Base-by-base conservation (phyloP, 1,140 invertebrate species). In the Solenopsis fugax region DNA sequence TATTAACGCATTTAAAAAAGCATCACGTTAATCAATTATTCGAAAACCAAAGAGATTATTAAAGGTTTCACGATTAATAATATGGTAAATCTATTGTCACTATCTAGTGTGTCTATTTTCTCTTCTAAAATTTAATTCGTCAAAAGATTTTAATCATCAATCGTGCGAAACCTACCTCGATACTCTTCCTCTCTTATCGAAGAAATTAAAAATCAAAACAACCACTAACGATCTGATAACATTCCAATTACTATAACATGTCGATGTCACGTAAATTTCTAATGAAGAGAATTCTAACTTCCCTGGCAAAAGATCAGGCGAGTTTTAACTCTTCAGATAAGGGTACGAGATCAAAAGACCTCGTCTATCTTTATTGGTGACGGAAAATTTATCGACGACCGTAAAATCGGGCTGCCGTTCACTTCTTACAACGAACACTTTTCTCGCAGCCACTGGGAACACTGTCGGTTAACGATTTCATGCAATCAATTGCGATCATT, bases 311-410 rank as follows among this genome's bases (percentile, higher is more conserved):
- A 77, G 16, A 54, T 5, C 64, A 4, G 16, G 6, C 2, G 4
- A 80, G 13, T 54, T 58, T 56, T 21, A 54, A 2, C n/a, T 71
- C 18, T 69, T 41, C 34, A 34, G 0, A 45, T 29, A 16, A 52
- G 29, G 5, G 12, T 54, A 9, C 21, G 1, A 41, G 34, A 62
- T 48, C 58, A 78, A 45, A 37, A 18, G 16, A 29, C 58, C 50
- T 48, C 58, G n/a, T 64, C 45, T 78, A 37, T 78, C 75, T 50
- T 64, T 78, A 78, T 78, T 58, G 45, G 16, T 34, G 58, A 64
- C 41, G 58, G 75, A 21, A 41, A 78, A 52, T 80, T 80, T 67
- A 80, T 80, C 62, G 62, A 54, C n/a, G 77, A 24, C 16, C 9
- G 69, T 81, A 81, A 81, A 81, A 13, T 67, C 48, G 18, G 16